Base-by-base conservation (phyloP, 2,113 vertebrate species). In the Lagopus muta region DNA sequence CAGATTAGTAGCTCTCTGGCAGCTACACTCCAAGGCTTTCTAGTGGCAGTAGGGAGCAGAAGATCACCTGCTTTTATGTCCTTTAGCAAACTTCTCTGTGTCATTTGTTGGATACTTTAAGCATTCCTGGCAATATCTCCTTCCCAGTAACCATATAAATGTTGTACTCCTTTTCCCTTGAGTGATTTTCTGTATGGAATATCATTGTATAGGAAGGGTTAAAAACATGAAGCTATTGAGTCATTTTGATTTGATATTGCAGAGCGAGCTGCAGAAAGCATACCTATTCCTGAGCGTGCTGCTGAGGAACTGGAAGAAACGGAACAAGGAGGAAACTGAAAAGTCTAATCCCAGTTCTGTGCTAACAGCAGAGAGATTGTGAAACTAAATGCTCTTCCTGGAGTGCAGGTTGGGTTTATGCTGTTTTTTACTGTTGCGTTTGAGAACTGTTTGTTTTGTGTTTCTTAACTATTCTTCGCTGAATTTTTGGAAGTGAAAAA, bases 371-470 rank as follows among this genome's bases (percentile, higher is more conserved):
- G 69, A 82, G 42, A 47, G 32, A 82, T 7, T 74, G 57, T 42
- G 73, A 88, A 93, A 77, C 36, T 48, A 1, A 83, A 72, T 57
- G 24, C 48, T 83, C 27, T 71, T 61, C 86, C 88, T 86, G 75
- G 82, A 77, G 27, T 71, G 75, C 61, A 90, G 91, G 88, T 92
- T 92, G 57, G 34, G 52, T 78, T 88, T 52, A 75, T 20, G 13
- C 45, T 78, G 0, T 69, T 43, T 40, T 83, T 77, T 88, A 50
- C 61, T 95, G 3, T 65, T 0, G 0, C 50, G 8, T 89, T 47
- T 92, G 54, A 86, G 82, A 87, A 57, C 30, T 61, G 9, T 61
- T 91, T 90, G 17, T 75, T 43, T 67, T 65, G 15, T 43, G 34
- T 80, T 74, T 91, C 22, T 74, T 82, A 40, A 69, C 34, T 74